Percentiles rank a stretch among this genome's conserved stretches.
Conservation (phyloP, 2,797 vertebrate species). For the Sebastes reedi region DNA sequence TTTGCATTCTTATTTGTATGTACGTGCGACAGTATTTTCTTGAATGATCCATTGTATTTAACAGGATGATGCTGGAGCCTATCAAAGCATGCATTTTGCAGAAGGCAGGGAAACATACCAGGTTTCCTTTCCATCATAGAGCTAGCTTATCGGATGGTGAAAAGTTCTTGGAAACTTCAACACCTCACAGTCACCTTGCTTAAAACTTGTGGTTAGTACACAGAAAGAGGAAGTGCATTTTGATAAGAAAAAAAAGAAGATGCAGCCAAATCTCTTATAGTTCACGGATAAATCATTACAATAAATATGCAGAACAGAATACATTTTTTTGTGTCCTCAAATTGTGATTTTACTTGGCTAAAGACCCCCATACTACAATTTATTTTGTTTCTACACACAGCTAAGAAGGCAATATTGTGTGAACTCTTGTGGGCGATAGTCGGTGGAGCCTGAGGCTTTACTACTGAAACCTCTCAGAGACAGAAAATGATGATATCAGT, state of each 20-base stretch:
- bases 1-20: not conserved
- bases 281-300: not conserved
- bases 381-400: not conserved
- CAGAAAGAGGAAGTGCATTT: constrained; percentile 1
- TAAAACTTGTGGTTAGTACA: not conserved
- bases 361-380: not conserved
- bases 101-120: not conserved
- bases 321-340: not conserved
- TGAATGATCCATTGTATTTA: not conserved
- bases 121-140: not conserved
- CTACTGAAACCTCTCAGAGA: not conserved
- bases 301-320: not conserved
- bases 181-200: not conserved
- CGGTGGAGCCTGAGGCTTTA: not conserved
- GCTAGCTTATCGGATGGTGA: not conserved
- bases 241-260: not conserved
- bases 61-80: not conserved
- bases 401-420: not conserved
- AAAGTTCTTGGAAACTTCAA: not conserved
- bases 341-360: not conserved
- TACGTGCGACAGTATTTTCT: not conserved
- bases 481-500: not conserved
- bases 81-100: not conserved
- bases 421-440: not conserved
- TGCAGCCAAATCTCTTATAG: not conserved